These are phyloP conservation scores for Rhynchonema sp. DNA, from an alignment of 2,888 invertebrate species.

Conservation along the genomic window DNA sequence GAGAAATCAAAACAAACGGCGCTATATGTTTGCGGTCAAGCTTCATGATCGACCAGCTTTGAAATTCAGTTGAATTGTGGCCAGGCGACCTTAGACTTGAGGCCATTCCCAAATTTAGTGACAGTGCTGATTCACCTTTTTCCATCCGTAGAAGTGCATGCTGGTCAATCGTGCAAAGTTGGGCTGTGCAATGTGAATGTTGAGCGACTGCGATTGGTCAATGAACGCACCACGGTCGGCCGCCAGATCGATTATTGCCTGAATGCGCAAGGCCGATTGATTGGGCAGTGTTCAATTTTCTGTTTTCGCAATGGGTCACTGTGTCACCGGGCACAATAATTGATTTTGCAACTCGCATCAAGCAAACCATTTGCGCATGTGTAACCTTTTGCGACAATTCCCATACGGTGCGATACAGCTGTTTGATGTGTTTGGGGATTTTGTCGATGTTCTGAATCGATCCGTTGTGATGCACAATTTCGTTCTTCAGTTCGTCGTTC, in stretches of 20 bases:
- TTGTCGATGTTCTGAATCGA: constrained; percentile 50
- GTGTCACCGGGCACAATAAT: no score
- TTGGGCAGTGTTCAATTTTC: no score
- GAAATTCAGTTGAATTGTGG: background rate
- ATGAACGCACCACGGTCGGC: constrained; percentile 92
- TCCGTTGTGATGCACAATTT: constrained; percentile 70
- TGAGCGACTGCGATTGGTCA: constrained; percentile 94
- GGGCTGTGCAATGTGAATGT: constrained; percentile 85
- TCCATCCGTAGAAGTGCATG: constrained; percentile 97
- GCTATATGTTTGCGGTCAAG: background rate
- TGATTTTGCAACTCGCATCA: background rate
- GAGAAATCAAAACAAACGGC: background rate
- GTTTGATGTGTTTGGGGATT: constrained; percentile 28
- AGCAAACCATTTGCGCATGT: background rate
- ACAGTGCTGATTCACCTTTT: constrained; percentile 39
- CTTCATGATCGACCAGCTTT: no score
- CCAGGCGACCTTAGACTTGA: no score
- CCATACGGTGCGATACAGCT: constrained; percentile 37
- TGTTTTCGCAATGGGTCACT: no score
- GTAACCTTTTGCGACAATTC: constrained; percentile 51
- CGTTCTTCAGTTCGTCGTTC: constrained; percentile 86
- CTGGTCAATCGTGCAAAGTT: constrained; percentile 80
- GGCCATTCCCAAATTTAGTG: background rate
- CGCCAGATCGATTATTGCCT: constrained; percentile 58
- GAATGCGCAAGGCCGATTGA: constrained; percentile 32